Evolutionary conservation across 1,140 invertebrate genomes (phyloP), one percentile per base, ranked within the genome.

Genomic region (Sogatella furcifera): DNA sequence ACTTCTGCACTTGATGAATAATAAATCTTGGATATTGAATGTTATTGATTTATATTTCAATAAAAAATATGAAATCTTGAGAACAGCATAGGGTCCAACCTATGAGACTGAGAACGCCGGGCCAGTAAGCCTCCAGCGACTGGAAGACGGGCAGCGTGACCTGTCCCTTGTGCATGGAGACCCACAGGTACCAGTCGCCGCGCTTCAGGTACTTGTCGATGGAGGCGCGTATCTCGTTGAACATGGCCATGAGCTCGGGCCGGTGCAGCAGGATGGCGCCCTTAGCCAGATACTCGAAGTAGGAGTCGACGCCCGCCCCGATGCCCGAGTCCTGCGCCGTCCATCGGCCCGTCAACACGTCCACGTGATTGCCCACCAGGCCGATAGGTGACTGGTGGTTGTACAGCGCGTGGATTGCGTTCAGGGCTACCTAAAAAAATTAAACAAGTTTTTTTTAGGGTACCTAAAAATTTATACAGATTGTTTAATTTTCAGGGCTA

Each of bases 261-360:
- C 86, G 81, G 69, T 89, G 84, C 8, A 90, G 76, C 19, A 90
- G 67, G 10, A 89, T 76, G n/a, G 68, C 64, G 17, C 63, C 65
- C 82, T 99, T 99, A 0, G 96, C 95, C 56, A 99, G 78, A 75
- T 99, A 99, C 76, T 99, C 97, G 78, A 94, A 98, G 71, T 96
- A 98, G 0, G 97, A 99, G 74, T 99, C 97, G 10, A 99, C 89
- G 13, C 96, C 97, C 19, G 92, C 93, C 2, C 92, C 89, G 60
- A 86, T 85, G 8, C 94, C 95, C 49, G 94, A 86, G 77, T 99
- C 97, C 31, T 92, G 84, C 4, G 95, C 97, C 13, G 94, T 97
- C 97, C 97, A 99, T 55, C 90, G 83, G 0, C 96, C 96, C 34
- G 87, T 95, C 68, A 89, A 78, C 5, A 98, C 89, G 74, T 99